Conservation (phyloP, 1,140 invertebrate genomes). For the Scaptomyza hsui region DNA sequence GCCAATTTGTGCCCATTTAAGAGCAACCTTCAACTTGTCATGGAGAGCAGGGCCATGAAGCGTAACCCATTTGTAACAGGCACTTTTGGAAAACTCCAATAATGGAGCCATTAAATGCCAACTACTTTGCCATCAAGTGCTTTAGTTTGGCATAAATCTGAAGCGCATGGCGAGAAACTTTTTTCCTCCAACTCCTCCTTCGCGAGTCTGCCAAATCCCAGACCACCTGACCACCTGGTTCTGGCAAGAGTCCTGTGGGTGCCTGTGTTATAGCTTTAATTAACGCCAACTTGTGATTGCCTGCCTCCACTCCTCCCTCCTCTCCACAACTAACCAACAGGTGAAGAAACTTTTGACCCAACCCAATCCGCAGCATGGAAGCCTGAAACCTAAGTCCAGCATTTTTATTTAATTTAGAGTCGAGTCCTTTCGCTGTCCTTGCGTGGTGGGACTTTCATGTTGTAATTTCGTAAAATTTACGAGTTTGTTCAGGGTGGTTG, state of each 20-base stretch:
- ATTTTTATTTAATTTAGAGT: conserved; percentile 78
- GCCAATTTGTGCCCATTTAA: not conserved
- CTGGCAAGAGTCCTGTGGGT: conserved; percentile 21
- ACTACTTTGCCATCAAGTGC: conserved; percentile 78
- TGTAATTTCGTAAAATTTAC: conserved; percentile 79
- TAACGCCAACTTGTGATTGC: conserved; percentile 73
- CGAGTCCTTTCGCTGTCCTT: conserved; percentile 47
- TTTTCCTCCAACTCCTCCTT: conserved; percentile 19
- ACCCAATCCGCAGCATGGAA: not conserved
- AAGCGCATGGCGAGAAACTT: conserved; percentile 62
- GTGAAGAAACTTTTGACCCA: conserved; percentile 63
- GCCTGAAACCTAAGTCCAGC: not conserved
- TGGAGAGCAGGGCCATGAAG: conserved; percentile 33
- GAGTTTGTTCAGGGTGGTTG: conserved; percentile 56
- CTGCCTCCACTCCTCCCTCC: not conserved
- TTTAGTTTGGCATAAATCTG: conserved; percentile 81
- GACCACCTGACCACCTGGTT: not conserved
- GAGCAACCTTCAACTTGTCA: not conserved
- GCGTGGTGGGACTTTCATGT: conserved; percentile 63
- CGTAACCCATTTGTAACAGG: conserved; percentile 69
- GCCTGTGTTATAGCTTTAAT: conserved; percentile 73
- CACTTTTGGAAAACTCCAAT: conserved; percentile 77
- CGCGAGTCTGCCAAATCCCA: conserved; percentile 8
- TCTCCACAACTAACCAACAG: conserved; percentile 56
- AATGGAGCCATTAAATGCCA: conserved; percentile 80